Conservation (phyloP, 2,797 vertebrate genomes). For the Amazonetta brasiliensis region DNA sequence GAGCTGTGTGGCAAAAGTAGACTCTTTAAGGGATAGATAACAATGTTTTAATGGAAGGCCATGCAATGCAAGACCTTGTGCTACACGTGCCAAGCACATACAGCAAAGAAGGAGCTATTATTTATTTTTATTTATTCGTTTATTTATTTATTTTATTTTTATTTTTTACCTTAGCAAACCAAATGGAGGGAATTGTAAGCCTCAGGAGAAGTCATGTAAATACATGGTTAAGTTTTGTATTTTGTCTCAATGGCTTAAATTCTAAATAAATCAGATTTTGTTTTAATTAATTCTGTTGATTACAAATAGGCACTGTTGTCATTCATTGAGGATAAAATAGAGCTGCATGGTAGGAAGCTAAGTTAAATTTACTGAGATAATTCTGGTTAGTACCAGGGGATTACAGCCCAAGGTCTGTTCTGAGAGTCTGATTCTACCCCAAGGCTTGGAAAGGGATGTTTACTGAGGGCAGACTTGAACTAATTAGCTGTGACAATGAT, state of each 20-base stretch:
- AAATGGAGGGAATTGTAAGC: neutral
- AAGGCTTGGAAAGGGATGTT: neutral
- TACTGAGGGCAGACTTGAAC: neutral
- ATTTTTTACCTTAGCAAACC: neutral
- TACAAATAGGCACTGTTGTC: neutral
- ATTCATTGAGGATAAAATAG: neutral
- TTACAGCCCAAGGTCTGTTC: neutral
- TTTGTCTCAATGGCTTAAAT: neutral
- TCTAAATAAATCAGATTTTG: slow-evolving; percentile 4
- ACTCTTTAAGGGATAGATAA: neutral
- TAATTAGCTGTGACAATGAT: neutral
- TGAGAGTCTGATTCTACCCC: neutral
- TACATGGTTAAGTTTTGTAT: neutral
- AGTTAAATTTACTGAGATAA: slow-evolving; percentile 61
- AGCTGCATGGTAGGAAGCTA: neutral
- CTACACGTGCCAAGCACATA: neutral
- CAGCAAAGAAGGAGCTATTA: neutral
- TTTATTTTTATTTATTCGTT: no score
- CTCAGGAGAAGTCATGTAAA: neutral
- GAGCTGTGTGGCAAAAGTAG: neutral
- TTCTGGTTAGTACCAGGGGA: slow-evolving; percentile 19
- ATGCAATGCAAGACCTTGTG: neutral
- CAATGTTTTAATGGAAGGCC: neutral
- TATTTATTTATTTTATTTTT: neutral
- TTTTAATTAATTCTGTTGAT: slow-evolving; percentile 9